Evolutionary conservation across 2,113 vertebrate genomes (phyloP).

Genomic region (Coptodon rendalli): DNA sequence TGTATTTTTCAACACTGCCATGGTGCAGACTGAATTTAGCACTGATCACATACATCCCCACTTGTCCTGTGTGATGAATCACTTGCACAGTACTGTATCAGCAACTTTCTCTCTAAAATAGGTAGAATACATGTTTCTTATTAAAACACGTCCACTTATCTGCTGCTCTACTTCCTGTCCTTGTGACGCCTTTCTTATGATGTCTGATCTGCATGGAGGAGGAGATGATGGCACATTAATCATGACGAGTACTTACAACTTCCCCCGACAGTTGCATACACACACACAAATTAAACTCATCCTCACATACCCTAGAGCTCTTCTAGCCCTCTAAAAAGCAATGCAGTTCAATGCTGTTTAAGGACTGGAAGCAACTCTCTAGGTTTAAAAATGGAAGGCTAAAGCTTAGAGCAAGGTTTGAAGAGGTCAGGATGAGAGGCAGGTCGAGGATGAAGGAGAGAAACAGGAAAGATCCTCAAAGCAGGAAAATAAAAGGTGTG

Average conservation of each 20-base stretch:
- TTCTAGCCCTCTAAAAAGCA: background rate
- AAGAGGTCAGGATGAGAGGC: conserved; percentile 12
- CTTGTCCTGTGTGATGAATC: background rate
- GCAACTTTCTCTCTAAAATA: background rate
- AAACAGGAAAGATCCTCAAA: background rate
- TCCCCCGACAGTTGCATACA: background rate
- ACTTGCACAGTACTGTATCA: background rate
- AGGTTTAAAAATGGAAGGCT: conserved; percentile 4
- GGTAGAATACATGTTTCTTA: background rate
- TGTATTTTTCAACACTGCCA: background rate
- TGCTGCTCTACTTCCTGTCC: conserved; percentile 20
- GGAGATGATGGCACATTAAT: conserved; percentile 32
- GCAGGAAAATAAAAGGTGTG: conserved; percentile 1
- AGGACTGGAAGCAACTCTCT: conserved; percentile 9
- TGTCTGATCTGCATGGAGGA: conserved; percentile 26
- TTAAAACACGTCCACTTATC: background rate
- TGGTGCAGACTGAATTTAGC: background rate
- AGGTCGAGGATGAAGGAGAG: background rate
- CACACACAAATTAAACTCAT: background rate
- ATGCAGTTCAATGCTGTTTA: background rate
- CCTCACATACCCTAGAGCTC: background rate
- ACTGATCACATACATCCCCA: background rate
- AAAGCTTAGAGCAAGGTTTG: conserved; percentile 9
- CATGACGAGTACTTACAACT: background rate
- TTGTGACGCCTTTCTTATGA: conserved; percentile 7